phyloP scores from a whole-genome alignment of 2,888 invertebrate genomes.

The Rhogogaster chlorosoma region DNA sequence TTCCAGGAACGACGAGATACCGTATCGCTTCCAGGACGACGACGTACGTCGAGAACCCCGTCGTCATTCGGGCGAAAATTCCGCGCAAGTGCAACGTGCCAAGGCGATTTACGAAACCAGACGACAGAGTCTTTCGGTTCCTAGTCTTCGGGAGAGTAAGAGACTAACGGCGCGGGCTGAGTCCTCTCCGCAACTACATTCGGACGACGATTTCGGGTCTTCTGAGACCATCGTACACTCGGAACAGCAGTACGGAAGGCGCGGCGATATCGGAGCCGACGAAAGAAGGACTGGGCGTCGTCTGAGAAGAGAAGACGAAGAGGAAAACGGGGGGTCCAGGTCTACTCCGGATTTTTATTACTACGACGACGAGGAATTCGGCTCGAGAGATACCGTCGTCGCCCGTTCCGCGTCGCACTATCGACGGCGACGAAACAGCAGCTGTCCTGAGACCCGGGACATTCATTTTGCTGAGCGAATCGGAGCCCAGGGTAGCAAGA shows the following conservation, averaged over 20 bases:
- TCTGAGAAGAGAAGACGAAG: neutral
- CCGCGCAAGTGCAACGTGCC: neutral
- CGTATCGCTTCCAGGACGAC: conserved; percentile 54
- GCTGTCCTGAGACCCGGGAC: conserved; percentile 71
- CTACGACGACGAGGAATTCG: conserved; percentile 33
- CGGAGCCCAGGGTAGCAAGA: conserved; percentile 71
- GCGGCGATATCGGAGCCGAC: neutral
- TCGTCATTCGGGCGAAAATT: conserved; percentile 12
- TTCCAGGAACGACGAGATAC: conserved; percentile 4
- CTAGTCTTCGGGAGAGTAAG: conserved; percentile 64
- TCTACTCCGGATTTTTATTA: conserved; percentile 7
- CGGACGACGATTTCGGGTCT: conserved; percentile 74
- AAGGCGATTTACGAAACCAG: conserved; percentile 31
- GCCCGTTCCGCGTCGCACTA: neutral
- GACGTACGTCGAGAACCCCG: conserved; percentile 51
- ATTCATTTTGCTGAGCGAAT: conserved; percentile 38
- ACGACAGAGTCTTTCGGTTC: conserved; percentile 59
- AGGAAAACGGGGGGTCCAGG: conserved; percentile 13
- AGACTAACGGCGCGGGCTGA: conserved; percentile 69
- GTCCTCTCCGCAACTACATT: conserved; percentile 71
- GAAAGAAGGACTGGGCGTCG: neutral
- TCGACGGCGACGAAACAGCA: conserved; percentile 66
- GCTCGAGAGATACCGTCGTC: conserved; percentile 33
- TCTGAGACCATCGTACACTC: conserved; percentile 72
- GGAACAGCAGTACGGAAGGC: conserved; percentile 52